Evolutionary conservation across 2,888 invertebrate species (phyloP), one percentile per base, ranked within the genome.

Genomic region (Pinctada fucata): DNA sequence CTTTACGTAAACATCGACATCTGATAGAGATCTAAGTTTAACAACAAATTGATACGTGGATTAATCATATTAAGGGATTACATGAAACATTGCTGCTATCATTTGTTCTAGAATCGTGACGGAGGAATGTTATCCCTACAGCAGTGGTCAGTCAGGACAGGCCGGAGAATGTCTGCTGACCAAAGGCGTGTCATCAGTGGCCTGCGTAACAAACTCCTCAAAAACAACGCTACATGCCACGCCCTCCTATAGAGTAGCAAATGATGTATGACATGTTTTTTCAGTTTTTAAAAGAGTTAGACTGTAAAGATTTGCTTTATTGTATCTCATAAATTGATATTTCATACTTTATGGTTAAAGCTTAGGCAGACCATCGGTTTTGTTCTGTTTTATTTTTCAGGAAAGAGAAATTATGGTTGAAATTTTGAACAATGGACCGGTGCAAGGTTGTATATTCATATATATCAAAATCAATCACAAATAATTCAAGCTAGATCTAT

Each of bases 391-490:
- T 72, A 74, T 63, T 52, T 83, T 84, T 49, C 84, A 91, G 91
- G 94, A 94, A 84, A 94, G 95, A 13, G 97, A 97, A 89, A 97
- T 99, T 85, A 97, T 97, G 97, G 95, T 95, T 75, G 98, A 99
- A 91, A 97, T 99, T 74, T 94, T 95, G 93, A 95, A 95, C 70
- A 97, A 97, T 67, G 99, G 99, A 69, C 98, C 98, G 1, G 97
- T 98, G 0, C 98, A 98, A 95, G 96, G 91, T 31, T 31, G 31
- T 31, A 31, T 31, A 31, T 31, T 31, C 31, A 31, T 31, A 31
- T 31, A 31, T 31, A 31, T 31, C 31, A 31, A 31, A 31, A 31
- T 31, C 31, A 31, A 31, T 31, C 31, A 31, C 31, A 31, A 31
- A 31, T 31, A 31, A 31, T 31, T 31, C 31, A 31, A 31, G 31